A percentile compares a stretch with the other conserved stretches of the same genome.
phyloP scores from a whole-genome alignment of 2,113 vertebrate genomes.

The Maccullochella peelii region DNA sequence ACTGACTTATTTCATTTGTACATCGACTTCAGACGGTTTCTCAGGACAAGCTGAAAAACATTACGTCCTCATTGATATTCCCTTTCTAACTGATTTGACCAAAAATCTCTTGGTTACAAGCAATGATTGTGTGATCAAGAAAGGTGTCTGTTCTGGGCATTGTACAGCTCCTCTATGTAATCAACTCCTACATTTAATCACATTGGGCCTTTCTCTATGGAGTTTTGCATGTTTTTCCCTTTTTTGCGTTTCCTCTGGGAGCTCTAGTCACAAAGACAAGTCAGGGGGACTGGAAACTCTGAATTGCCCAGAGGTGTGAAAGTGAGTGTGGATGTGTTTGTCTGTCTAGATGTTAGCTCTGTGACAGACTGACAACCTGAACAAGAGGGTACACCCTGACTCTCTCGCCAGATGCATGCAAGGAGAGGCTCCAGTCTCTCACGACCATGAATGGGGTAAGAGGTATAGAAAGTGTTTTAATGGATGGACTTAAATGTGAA shows the following conservation, averaged over 20 bases:
- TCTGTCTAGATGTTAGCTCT: slow-evolving; percentile 9
- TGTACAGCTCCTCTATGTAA: background rate
- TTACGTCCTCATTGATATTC: background rate
- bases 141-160: background rate
- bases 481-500: background rate
- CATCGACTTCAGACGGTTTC: background rate
- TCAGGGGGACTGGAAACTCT: slow-evolving; percentile 5
- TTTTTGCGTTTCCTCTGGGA: background rate
- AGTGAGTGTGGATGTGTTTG: background rate
- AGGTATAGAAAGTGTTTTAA: background rate
- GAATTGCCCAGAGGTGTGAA: background rate
- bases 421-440: background rate
- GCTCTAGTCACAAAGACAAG: background rate
- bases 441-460: background rate
- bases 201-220: background rate
- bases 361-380: background rate
- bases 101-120: background rate
- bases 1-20: background rate
- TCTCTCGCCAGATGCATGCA: background rate
- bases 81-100: background rate
- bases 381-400: background rate
- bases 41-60: background rate
- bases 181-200: background rate
- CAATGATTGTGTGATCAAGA: background rate
- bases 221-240: background rate